phyloP scores from a whole-genome alignment of 2,888 invertebrate genomes.

The Leptinotarsa haldemani region DNA sequence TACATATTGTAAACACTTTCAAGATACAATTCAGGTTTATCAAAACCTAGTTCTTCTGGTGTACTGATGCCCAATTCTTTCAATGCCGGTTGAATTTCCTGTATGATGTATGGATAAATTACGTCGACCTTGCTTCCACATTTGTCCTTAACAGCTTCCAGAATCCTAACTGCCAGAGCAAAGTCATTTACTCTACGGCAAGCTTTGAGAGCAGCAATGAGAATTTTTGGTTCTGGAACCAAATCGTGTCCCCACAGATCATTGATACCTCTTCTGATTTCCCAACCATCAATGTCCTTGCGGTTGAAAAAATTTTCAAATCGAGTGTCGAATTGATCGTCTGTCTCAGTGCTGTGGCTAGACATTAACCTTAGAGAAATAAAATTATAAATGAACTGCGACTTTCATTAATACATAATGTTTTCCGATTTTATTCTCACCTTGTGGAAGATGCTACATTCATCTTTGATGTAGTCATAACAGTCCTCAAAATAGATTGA shows the following conservation, averaged over 20 bases:
- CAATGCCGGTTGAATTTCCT: conserved; percentile 92
- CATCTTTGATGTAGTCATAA: conserved; percentile 54
- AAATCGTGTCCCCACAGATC: conserved; percentile 90
- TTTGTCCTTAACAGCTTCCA: conserved; percentile 93
- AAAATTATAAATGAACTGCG: background rate
- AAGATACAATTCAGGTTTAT: conserved; percentile 94
- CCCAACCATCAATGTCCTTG: conserved; percentile 93
- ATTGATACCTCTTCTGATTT: conserved; percentile 91
- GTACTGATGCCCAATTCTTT: conserved; percentile 93
- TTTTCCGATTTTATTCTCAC: conserved; percentile 29
- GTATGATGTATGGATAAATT: conserved; percentile 88
- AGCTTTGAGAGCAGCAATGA: conserved; percentile 87
- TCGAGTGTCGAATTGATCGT: conserved; percentile 85
- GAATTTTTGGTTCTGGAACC: conserved; percentile 91
- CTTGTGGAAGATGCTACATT: conserved; percentile 48
- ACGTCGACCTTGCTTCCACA: conserved; percentile 80
- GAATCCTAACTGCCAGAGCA: conserved; percentile 89
- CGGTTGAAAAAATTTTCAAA: conserved; percentile 88
- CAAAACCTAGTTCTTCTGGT: conserved; percentile 95
- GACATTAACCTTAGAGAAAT: conserved; percentile 57
- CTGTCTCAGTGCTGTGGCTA: conserved; percentile 73
- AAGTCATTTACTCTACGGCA: conserved; percentile 95
- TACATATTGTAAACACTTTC: conserved; percentile 77
- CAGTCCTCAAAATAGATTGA: conserved; percentile 61
- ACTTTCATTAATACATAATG: too few relatives aligned